A percentile compares a stretch with the other conserved stretches of the same genome.
These are phyloP conservation scores for Syrphus vitripennis DNA, from an alignment of 2,888 invertebrate species.

Conservation along the genomic window DNA sequence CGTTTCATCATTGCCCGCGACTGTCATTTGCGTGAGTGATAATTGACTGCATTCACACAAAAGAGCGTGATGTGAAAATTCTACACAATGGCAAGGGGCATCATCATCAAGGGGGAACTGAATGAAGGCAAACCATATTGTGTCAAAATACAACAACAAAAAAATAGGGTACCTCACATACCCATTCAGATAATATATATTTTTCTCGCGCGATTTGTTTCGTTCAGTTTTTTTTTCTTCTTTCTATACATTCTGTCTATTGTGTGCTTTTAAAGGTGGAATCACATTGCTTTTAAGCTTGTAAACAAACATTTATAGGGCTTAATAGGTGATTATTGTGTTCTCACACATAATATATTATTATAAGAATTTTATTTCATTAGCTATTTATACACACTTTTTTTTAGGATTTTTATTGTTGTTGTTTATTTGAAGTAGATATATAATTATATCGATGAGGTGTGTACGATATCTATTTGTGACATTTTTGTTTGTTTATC, in stretches of 20 bases:
- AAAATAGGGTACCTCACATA: neutral
- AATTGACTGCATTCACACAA: conserved; percentile 40
- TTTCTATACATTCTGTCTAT: neutral
- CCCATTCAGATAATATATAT: neutral
- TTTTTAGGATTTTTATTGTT: neutral
- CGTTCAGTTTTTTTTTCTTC: neutral
- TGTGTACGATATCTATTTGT: conserved; percentile 12
- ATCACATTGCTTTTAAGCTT: conserved; percentile 23
- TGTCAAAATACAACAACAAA: neutral
- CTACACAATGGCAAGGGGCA: neutral
- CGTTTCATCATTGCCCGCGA: no score
- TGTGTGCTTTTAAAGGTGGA: conserved; percentile 26
- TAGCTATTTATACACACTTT: no score
- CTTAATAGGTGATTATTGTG: conserved; percentile 56
- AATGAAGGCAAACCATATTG: conserved; percentile 35
- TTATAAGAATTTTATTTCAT: neutral
- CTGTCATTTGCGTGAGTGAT: conserved; percentile 53
- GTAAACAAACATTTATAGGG: conserved; percentile 49
- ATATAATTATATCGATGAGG: conserved; percentile 21
- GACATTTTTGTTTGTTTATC: conserved; percentile 19
- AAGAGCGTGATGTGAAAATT: conserved; percentile 44
- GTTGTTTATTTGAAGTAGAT: neutral
- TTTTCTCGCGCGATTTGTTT: conserved; percentile 4
- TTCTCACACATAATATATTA: neutral
- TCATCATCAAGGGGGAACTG: no score